phyloP scores from a whole-genome alignment of 2,888 invertebrate species.

The Drosophila lacicola region DNA sequence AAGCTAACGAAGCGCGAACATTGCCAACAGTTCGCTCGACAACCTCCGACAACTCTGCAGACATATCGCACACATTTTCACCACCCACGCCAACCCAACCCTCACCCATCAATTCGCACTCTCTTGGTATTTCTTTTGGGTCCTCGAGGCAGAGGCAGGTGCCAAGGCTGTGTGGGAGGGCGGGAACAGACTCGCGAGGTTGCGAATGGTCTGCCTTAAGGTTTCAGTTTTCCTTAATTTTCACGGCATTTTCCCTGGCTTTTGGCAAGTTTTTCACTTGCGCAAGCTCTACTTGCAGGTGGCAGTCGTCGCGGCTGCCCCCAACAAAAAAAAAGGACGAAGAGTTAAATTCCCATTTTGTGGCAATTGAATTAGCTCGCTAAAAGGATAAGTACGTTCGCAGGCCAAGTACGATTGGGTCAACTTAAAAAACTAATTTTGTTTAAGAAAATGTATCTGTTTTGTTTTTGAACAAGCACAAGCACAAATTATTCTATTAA shows the following conservation, averaged over 20 bases:
- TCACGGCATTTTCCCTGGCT: slow-evolving; percentile 49
- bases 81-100: slow-evolving; percentile 6
- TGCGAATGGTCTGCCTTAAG: slow-evolving; percentile 18
- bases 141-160: slow-evolving; percentile 5
- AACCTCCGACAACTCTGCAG: slow-evolving; percentile 52
- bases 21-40: slow-evolving; percentile 70
- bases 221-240: slow-evolving; percentile 46
- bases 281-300: slow-evolving; percentile 39
- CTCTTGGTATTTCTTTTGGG: slow-evolving; percentile 6
- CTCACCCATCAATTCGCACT: slow-evolving; percentile 20
- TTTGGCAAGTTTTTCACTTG: slow-evolving; percentile 49
- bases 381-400: slow-evolving; percentile 65
- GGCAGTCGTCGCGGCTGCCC: slow-evolving; percentile 27
- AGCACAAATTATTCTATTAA: too few species aligned
- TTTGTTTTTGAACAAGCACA: not conserved
- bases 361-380: slow-evolving; percentile 73
- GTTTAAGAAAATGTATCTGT: not conserved
- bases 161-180: slow-evolving; percentile 11
- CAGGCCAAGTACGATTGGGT: slow-evolving; percentile 15
- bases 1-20: slow-evolving; percentile 83
- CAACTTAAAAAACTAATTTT: slow-evolving; percentile 21
- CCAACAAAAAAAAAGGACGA: slow-evolving; percentile 40
- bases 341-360: slow-evolving; percentile 76
- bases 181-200: not conserved
- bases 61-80: slow-evolving; percentile 48